Conservation (phyloP, 2,888 invertebrate species). For the Nipponacmea schrenckii region DNA sequence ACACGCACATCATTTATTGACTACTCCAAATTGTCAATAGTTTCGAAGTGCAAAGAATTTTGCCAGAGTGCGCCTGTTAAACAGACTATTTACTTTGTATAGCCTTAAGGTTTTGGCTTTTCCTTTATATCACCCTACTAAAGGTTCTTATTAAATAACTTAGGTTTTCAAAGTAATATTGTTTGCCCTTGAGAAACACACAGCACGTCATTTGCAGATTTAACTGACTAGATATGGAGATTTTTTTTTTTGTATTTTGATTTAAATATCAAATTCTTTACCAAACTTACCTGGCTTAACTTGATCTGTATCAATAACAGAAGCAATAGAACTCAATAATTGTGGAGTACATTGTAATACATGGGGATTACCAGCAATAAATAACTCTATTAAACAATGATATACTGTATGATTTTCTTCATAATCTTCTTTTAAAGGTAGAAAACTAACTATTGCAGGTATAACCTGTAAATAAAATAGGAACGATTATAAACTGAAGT, state of each 20-base stretch:
- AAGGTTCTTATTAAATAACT: too few relatives aligned
- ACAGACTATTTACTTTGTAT: too few relatives aligned
- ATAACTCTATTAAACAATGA: conserved; percentile 75
- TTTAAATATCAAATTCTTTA: neutral
- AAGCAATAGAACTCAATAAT: conserved; percentile 28
- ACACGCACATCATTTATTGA: too few relatives aligned
- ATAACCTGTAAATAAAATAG: conserved; percentile 71
- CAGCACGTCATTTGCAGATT: too few relatives aligned
- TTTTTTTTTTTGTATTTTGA: neutral
- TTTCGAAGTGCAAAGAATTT: too few relatives aligned
- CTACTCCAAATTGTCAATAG: too few relatives aligned
- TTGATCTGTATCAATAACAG: conserved; percentile 32
- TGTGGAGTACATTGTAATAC: conserved; percentile 41
- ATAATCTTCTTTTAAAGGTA: conserved; percentile 80
- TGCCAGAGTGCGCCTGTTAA: too few relatives aligned
- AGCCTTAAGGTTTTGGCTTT: too few relatives aligned
- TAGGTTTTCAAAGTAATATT: too few relatives aligned
- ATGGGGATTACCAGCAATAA: conserved; percentile 74
- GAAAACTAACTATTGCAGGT: conserved; percentile 77
- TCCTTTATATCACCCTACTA: too few relatives aligned
- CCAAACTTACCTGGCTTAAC: conserved; percentile 31
- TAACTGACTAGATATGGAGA: too few relatives aligned
- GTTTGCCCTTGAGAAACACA: too few relatives aligned
- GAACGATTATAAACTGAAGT: neutral
- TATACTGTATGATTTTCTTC: conserved; percentile 80